These are phyloP conservation scores for Sebastes itinus DNA, from an alignment of 2,797 vertebrate species.

Conservation along the genomic window DNA sequence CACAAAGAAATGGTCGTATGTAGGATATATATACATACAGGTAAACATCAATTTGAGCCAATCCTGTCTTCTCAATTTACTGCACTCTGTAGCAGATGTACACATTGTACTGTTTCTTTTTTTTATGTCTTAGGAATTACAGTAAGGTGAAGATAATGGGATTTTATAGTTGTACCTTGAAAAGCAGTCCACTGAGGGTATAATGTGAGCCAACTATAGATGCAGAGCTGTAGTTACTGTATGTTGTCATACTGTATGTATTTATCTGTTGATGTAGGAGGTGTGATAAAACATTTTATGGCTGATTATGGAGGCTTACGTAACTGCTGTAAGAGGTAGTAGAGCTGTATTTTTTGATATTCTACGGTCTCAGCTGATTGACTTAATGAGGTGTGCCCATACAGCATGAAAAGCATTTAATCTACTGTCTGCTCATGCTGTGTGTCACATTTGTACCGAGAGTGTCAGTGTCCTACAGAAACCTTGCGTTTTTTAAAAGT, in stretches of 20 bases:
- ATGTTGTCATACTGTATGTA: slow-evolving; percentile 43
- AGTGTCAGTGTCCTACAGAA: not conserved
- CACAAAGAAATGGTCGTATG: slow-evolving; percentile 7
- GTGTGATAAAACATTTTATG: slow-evolving; percentile 65
- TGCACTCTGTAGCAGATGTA: not conserved
- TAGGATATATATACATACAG: not conserved
- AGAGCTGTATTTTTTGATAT: slow-evolving; percentile 31
- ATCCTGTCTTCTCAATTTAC: not conserved
- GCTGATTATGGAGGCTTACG: slow-evolving; percentile 58
- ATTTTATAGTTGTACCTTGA: slow-evolving; percentile 36
- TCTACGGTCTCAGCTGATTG: slow-evolving; percentile 47
- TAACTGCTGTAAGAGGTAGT: slow-evolving; percentile 25
- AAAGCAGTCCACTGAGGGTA: slow-evolving; percentile 17
- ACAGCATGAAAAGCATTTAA: slow-evolving; percentile 43
- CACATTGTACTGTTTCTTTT: not conserved
- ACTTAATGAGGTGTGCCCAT: slow-evolving; percentile 57
- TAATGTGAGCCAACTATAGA: slow-evolving; percentile 23
- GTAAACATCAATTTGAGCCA: slow-evolving; percentile 14
- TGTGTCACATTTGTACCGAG: not conserved
- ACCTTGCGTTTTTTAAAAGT: not conserved
- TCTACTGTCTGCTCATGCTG: slow-evolving; percentile 15
- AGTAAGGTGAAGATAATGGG: not conserved
- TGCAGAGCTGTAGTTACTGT: slow-evolving; percentile 40
- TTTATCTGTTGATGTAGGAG: slow-evolving; percentile 59
- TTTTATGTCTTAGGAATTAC: not conserved